phyloP scores from a whole-genome alignment of 92 coral and sea anemone genomes.

The Hydrozoanthus gracilis region DNA sequence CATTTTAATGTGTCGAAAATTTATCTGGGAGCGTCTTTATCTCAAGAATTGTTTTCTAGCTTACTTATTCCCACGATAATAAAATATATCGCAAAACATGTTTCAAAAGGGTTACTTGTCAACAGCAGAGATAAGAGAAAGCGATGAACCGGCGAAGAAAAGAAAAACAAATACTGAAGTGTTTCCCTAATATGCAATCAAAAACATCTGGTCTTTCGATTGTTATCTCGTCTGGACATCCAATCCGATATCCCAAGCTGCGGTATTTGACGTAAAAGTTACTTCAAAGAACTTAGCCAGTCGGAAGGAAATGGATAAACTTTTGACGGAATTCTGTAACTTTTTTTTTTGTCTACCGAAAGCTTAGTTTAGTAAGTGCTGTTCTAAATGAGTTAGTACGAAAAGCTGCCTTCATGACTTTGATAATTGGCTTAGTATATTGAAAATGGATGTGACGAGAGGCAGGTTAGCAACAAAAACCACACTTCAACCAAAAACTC shows the following conservation, averaged over 20 bases:
- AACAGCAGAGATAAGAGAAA: slow-evolving; percentile 46
- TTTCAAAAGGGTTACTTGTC: slow-evolving; percentile 35
- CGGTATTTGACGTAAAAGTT: neutral
- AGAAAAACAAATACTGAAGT: neutral
- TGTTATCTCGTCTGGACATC: slow-evolving; percentile 41
- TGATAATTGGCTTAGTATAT: slow-evolving; percentile 18
- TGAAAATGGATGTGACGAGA: slow-evolving; percentile 31
- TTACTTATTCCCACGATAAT: slow-evolving; percentile 43
- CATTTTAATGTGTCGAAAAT: slow-evolving; percentile 29
- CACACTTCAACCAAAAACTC: slow-evolving; percentile 3
- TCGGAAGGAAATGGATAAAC: slow-evolving; percentile 29
- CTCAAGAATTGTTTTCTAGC: neutral
- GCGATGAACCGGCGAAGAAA: slow-evolving; percentile 27
- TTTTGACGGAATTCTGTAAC: slow-evolving; percentile 5
- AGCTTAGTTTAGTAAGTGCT: neutral
- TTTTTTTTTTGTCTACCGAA: neutral
- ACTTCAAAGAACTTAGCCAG: slow-evolving; percentile 11
- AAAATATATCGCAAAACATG: neutral
- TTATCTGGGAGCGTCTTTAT: slow-evolving; percentile 23
- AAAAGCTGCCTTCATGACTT: neutral
- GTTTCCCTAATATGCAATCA: slow-evolving; percentile 8
- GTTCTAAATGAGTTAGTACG: neutral
- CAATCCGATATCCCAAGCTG: slow-evolving; percentile 43
- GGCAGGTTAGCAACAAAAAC: slow-evolving; percentile 20
- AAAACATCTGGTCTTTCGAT: slow-evolving; percentile 37